phyloP scores from a whole-genome alignment of 2,113 vertebrate genomes.

The Channa maculata region DNA sequence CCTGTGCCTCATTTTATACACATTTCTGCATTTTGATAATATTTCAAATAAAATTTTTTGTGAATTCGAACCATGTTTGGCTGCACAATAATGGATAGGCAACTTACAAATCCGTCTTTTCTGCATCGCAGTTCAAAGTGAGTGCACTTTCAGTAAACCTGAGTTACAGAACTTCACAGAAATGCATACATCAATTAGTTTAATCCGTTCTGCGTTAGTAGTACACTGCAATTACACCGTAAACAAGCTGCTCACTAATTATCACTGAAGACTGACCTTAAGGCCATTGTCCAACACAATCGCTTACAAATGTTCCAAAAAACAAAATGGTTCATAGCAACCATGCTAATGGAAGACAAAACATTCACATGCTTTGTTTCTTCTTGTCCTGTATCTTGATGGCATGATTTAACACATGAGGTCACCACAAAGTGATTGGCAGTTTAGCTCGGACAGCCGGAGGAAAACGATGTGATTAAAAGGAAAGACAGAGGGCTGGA shows the following conservation, averaged over 20 bases:
- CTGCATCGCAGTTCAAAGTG: background rate
- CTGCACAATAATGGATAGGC: no score
- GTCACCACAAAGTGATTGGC: conserved; percentile 42
- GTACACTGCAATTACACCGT: background rate
- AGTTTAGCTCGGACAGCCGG: conserved; percentile 20
- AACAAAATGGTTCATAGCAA: conserved; percentile 10
- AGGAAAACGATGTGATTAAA: conserved; percentile 34
- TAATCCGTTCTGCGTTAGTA: background rate
- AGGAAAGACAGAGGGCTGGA: conserved; percentile 16
- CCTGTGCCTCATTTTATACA: background rate
- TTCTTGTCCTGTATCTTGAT: conserved; percentile 4
- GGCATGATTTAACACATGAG: conserved; percentile 50
- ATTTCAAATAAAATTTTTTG: no score
- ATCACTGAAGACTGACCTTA: background rate
- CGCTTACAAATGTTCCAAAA: background rate
- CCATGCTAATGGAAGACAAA: conserved; percentile 17
- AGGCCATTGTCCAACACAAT: background rate
- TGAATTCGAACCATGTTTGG: no score
- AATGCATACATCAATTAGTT: background rate
- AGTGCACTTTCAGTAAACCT: background rate
- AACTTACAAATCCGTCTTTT: no score
- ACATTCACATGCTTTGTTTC: conserved; percentile 30
- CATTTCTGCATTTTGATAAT: no score
- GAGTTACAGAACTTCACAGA: background rate
- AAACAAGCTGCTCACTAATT: no score